phyloP scores from a whole-genome alignment of 2,113 vertebrate genomes.

The Caracal caracal region DNA sequence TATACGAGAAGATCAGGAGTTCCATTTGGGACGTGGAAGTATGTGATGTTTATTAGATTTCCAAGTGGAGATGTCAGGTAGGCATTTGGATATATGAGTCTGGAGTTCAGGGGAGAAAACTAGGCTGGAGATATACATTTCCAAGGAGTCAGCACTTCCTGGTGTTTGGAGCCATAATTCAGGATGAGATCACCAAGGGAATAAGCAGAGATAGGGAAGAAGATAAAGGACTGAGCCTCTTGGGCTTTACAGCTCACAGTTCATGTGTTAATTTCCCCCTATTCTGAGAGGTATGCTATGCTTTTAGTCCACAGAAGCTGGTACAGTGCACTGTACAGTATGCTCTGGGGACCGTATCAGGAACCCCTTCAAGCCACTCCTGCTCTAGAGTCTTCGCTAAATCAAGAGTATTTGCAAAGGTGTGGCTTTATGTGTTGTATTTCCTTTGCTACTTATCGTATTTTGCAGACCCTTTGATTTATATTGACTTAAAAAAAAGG shows the following conservation, averaged over 20 bases:
- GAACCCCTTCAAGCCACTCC: not conserved
- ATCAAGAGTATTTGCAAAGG: not conserved
- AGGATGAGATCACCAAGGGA: conserved; percentile 58
- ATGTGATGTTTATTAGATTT: conserved; percentile 5
- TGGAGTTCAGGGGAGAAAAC: conserved; percentile 55
- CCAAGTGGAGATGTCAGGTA: conserved; percentile 36
- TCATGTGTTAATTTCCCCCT: not conserved
- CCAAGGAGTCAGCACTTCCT: conserved; percentile 48
- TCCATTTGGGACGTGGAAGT: not conserved
- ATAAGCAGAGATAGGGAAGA: conserved; percentile 16
- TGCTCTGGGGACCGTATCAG: not conserved
- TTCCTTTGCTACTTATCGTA: not conserved
- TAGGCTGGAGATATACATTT: conserved; percentile 60
- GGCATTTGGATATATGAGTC: conserved; percentile 58
- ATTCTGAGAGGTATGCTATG: not conserved
- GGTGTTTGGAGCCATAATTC: conserved; percentile 44
- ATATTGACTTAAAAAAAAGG: not conserved
- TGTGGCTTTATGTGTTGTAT: not conserved
- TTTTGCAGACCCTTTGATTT: not conserved
- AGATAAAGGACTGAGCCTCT: conserved; percentile 5
- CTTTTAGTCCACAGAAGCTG: not conserved
- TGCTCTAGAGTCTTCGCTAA: not conserved
- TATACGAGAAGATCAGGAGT: not conserved
- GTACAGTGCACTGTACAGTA: not conserved
- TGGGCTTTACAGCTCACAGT: not conserved